Evolutionary conservation across 2,113 vertebrate genomes (phyloP).

Genomic region (Ptilonorhynchus violaceus): DNA sequence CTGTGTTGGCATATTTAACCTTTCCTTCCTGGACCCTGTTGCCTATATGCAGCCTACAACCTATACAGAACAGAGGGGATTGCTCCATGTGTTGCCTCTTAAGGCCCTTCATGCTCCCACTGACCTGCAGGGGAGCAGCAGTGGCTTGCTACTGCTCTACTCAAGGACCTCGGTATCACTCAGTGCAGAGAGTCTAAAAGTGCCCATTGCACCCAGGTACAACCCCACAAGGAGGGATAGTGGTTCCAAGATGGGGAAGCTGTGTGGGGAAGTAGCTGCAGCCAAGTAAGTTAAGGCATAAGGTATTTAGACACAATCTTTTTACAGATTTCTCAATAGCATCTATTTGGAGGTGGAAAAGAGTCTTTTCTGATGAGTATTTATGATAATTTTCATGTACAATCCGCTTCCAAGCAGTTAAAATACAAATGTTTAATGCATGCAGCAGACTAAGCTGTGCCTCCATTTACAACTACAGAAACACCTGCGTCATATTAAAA

Average conservation of each 20-base stretch:
- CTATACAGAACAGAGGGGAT: not conserved
- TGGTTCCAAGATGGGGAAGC: not conserved
- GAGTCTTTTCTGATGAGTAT: not conserved
- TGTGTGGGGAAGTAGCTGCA: not conserved
- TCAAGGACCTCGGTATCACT: not conserved
- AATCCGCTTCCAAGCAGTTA: not conserved
- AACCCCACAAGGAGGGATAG: not conserved
- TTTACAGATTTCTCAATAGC: not conserved
- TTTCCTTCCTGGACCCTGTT: not conserved
- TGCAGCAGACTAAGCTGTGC: fast-evolving
- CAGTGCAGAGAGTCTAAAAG: not conserved
- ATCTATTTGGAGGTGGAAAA: not conserved
- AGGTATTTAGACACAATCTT: not conserved
- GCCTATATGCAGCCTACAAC: not conserved
- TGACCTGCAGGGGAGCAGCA: not conserved
- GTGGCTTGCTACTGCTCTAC: not conserved
- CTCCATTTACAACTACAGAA: not conserved
- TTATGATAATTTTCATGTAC: not conserved
- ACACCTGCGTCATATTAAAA: not conserved
- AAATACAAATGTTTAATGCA: fast-evolving
- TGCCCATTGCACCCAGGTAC: not conserved
- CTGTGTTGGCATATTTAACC: not conserved
- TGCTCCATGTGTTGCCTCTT: not conserved
- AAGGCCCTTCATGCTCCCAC: fast-evolving
- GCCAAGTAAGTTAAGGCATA: not conserved